Evolutionary conservation across 2,888 invertebrate genomes (phyloP), one percentile per base, ranked within the genome.

Genomic region (Drosophila anomalata): DNA sequence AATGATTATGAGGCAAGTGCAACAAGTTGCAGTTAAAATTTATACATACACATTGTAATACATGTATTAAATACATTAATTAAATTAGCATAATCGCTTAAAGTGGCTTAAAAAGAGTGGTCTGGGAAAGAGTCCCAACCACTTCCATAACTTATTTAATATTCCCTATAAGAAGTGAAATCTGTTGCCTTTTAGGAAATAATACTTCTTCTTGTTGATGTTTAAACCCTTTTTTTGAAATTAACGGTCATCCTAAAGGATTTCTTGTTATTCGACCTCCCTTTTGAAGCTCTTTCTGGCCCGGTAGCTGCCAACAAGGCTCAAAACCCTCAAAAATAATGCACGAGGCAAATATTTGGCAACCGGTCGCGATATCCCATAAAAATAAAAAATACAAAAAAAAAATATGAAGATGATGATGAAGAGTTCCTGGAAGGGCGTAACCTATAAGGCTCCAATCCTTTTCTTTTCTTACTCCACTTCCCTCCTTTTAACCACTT

Each of bases 351-450:
- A 87, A 87, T 80, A 87, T 82, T 84, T 80, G 81, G 73, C 36
- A 46, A 73, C 71, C 72, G 68, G 62, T 73, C 41, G 60, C 47
- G 17, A 48, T 41, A 41, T 17, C 20, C 20, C 20, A 42, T 42
- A 20, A 58, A 12, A 29, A 41, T 41, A 17, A 46, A 14, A 20
- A 44, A 29, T 24, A n/a, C 29, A 22, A 1, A 8, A 41, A 17
- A 31, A 26, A 17, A 61, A 47, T 41, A 31, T 31, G 33, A 44
- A 50, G 53, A 39, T 39, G 46, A 63, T 63, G 66, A 41, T 65
- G 39, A 66, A 55, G 73, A 77, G 73, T 82, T 82, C 84, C 76
- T 65, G 74, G 87, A 84, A 82, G 76, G 78, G 87, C 81, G 85
- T 87, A 78, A 54, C 72, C 66, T 61, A 74, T 59, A 57, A 48